Percentiles rank a stretch among this genome's conserved stretches.
Conservation (phyloP, 1,140 invertebrate genomes). For the Heliconius hermathena region DNA sequence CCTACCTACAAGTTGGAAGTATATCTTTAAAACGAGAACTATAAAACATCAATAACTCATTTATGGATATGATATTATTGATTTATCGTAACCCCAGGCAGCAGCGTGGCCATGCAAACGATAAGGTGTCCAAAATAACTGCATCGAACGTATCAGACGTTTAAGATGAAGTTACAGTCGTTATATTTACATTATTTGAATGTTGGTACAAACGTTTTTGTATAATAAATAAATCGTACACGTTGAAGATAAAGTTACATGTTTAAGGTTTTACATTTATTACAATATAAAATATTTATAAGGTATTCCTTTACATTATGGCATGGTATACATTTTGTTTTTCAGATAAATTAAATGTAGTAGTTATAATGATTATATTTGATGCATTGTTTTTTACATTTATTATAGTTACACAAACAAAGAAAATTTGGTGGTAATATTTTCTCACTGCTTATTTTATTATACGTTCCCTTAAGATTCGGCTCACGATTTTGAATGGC, state of each 20-base stretch:
- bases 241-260: neutral
- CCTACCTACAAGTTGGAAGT: conserved; percentile 10
- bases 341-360: neutral
- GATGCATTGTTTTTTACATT: no score
- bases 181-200: conserved; percentile 46
- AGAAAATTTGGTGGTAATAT: no score
- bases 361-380: no score
- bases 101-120: conserved; percentile 59
- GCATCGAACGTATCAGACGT: conserved; percentile 59
- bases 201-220: neutral
- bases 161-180: conserved; percentile 59
- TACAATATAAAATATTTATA: neutral
- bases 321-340: neutral
- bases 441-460: no score
- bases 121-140: conserved; percentile 78
- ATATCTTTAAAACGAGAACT: conserved; percentile 42
- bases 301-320: neutral
- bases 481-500: no score
- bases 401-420: no score
- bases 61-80: conserved; percentile 67
- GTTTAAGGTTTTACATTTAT: neutral
- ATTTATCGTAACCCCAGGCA: conserved; percentile 68
- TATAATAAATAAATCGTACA: conserved; percentile 5
- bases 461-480: no score
- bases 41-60: conserved; percentile 61